These are phyloP conservation scores for Lycaon pictus DNA, from an alignment of 2,113 vertebrate genomes.

Conservation along the genomic window DNA sequence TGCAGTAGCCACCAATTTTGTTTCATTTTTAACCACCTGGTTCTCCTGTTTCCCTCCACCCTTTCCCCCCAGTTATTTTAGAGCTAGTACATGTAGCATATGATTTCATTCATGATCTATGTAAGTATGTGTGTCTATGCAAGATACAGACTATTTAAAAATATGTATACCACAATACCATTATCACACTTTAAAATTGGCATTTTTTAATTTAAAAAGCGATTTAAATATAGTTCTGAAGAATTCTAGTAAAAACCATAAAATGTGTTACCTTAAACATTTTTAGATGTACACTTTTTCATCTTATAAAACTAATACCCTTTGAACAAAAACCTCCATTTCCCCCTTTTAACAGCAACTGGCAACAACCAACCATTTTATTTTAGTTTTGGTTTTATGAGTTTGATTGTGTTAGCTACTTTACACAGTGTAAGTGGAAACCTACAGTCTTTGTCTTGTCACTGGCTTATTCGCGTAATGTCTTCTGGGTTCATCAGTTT, in stretches of 20 bases:
- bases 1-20: neutral
- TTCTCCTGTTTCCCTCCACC: neutral
- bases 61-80: neutral
- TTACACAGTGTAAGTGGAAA: neutral
- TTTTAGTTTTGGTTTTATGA: neutral
- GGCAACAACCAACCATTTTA: neutral
- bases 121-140: neutral
- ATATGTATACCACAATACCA: neutral
- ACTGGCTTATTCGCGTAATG: neutral
- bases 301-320: neutral
- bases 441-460: neutral
- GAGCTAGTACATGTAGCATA: neutral
- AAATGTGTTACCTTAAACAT: neutral
- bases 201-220: neutral
- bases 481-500: neutral
- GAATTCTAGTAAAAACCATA: neutral
- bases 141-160: neutral
- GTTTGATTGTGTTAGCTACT: neutral
- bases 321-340: neutral
- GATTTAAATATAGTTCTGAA: neutral
- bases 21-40: neutral
- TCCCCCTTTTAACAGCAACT: neutral
- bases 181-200: neutral
- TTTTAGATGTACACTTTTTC: neutral
- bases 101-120: neutral